Conservation (phyloP, 2,113 vertebrate genomes). For the Passer domesticus region DNA sequence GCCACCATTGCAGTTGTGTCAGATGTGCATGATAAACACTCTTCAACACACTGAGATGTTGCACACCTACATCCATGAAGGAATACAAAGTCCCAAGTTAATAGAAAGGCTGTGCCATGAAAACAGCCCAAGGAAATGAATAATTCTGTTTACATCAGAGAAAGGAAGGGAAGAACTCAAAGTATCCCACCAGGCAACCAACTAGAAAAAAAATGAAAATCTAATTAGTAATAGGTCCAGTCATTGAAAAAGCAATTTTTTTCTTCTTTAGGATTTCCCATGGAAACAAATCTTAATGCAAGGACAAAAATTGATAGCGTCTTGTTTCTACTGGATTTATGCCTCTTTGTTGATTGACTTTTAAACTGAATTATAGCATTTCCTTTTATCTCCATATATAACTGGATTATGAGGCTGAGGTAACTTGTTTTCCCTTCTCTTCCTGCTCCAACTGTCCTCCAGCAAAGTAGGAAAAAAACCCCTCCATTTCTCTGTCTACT, state of each 20-base stretch:
- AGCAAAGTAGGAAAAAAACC: background rate
- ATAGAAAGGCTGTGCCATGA: background rate
- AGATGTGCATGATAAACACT: background rate
- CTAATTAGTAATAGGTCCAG: background rate
- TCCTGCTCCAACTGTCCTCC: background rate
- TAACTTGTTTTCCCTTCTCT: background rate
- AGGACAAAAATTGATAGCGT: background rate
- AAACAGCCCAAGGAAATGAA: background rate
- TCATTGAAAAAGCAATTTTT: background rate
- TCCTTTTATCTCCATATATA: background rate
- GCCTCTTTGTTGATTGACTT: background rate
- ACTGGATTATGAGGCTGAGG: conserved; percentile 1
- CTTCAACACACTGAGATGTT: background rate
- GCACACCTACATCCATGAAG: background rate
- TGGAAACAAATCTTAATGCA: background rate
- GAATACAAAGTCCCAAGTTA: background rate
- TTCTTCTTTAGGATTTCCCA: background rate
- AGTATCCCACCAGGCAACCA: background rate
- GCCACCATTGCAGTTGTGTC: background rate
- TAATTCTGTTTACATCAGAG: background rate
- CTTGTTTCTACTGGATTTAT: background rate
- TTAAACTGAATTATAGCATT: conserved; percentile 27
- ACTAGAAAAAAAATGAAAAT: background rate
- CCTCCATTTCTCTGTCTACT: background rate
- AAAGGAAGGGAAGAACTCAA: background rate